Base-by-base conservation (phyloP, 2,888 invertebrate species). In the Polymixis flavicincta region DNA sequence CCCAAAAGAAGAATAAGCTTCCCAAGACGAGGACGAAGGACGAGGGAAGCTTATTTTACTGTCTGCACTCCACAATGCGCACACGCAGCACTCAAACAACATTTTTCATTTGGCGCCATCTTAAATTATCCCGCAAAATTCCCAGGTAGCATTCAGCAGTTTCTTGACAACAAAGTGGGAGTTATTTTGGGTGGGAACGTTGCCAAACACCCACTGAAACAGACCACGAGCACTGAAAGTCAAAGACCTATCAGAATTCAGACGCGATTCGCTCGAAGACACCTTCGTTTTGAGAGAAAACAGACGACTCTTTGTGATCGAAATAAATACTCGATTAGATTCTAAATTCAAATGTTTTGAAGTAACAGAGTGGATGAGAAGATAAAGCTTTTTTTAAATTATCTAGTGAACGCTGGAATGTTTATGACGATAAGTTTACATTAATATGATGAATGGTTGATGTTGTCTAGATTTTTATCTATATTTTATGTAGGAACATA, bases 241-340 rank as follows among this genome's bases (percentile, higher is more conserved):
- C 88, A 89, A 89, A 89, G 87, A 88, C 87, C 89, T 86, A 70
- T 70, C 71, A 28, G 45, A 71, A 79, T 71, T 32, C 80, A 63
- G 32, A 65, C 60, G 19, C 52, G 28, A 82, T 83, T 71, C 68
- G 76, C 73, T 70, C 25, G 42, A 73, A 45, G 45, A 60, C 25
- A 73, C 48, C 42, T 42, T 54, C 22, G 70, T 71, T 74, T 81
- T 70, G 25, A 76, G 37, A 63, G 66, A 67, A 80, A 86, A 87
- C 71, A 67, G 42, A 73, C 19, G 14, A 71, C 69, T 79, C 73
- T 80, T 81, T 75, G 73, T 78, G 78, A 84, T 72, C n/a, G 19
- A 82, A 76, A 85, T 85, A 82, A 65, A 60, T 57, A 37, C 22
- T 76, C 13, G 17, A 71, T 84, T 42, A 48, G 52, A 69, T 59